Evolutionary conservation across 2,888 invertebrate species (phyloP).

Genomic region (Scaptomyza caliginosa): DNA sequence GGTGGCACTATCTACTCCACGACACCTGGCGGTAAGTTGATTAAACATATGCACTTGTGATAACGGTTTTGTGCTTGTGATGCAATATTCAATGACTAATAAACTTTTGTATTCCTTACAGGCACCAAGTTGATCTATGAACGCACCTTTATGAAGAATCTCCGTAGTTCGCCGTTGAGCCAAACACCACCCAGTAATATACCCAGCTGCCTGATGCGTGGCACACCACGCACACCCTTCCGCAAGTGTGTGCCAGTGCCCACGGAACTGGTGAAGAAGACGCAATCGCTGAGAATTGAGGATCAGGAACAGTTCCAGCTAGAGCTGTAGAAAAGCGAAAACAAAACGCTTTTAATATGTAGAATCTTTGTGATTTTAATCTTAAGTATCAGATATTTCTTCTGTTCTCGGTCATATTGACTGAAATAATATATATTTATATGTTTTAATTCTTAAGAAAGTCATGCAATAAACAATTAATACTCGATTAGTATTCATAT

Average conservation of each 20-base stretch:
- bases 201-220: slow-evolving; percentile 89
- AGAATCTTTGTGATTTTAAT: not conserved
- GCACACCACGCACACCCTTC: slow-evolving; percentile 85
- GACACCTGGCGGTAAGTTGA: slow-evolving; percentile 94
- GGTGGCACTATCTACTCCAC: slow-evolving; percentile 97
- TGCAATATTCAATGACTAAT: slow-evolving; percentile 29
- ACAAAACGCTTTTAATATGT: not conserved
- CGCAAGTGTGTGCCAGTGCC: slow-evolving; percentile 81
- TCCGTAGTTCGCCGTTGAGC: slow-evolving; percentile 94
- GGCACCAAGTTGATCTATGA: slow-evolving; percentile 97
- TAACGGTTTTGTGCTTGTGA: slow-evolving; percentile 29
- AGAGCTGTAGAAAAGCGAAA: slow-evolving; percentile 75
- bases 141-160: slow-evolving; percentile 92
- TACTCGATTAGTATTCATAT: slow-evolving; percentile 11
- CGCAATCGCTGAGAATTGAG: slow-evolving; percentile 79
- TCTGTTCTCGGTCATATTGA: slow-evolving; percentile 76
- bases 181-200: slow-evolving; percentile 94
- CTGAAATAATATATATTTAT: slow-evolving; percentile 40
- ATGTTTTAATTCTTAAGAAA: slow-evolving; percentile 17
- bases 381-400: not conserved
- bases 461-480: slow-evolving; percentile 34
- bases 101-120: slow-evolving; percentile 84
- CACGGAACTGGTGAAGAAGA: slow-evolving; percentile 73
- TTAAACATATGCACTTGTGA: slow-evolving; percentile 33
- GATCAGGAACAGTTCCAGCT: slow-evolving; percentile 83